phyloP scores from a whole-genome alignment of 2,113 vertebrate genomes.

The Mormoops blainvillei region DNA sequence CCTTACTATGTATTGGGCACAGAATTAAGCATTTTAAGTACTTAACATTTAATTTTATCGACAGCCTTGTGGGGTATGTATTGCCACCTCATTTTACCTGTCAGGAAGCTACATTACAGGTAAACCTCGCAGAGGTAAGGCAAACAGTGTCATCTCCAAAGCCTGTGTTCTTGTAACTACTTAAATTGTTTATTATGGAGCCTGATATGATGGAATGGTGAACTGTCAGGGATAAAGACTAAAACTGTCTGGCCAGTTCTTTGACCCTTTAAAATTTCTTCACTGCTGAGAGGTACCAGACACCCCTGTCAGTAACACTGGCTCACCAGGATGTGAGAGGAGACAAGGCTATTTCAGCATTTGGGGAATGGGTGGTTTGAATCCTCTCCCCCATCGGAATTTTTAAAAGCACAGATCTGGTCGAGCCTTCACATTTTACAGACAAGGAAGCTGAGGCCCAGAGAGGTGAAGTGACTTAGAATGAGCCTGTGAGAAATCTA shows the following conservation, averaged over 20 bases:
- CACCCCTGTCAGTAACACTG: background rate
- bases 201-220: background rate
- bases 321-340: background rate
- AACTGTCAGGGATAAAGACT: background rate
- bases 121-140: background rate
- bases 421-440: background rate
- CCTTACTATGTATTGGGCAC: background rate
- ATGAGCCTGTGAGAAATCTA: background rate
- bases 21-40: background rate
- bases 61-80: background rate
- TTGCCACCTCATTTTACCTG: background rate
- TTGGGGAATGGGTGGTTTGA: background rate
- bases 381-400: background rate
- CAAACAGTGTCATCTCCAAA: background rate
- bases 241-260: background rate
- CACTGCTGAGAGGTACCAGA: background rate
- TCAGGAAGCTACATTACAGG: background rate
- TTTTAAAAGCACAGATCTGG: background rate
- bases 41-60: background rate
- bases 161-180: background rate
- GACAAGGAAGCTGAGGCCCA: conserved; percentile 5
- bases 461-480: background rate
- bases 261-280: background rate
- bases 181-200: background rate
- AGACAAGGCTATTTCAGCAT: background rate